These are phyloP conservation scores for Sebastes oblongus DNA, from an alignment of 2,797 vertebrate genomes.

Conservation along the genomic window DNA sequence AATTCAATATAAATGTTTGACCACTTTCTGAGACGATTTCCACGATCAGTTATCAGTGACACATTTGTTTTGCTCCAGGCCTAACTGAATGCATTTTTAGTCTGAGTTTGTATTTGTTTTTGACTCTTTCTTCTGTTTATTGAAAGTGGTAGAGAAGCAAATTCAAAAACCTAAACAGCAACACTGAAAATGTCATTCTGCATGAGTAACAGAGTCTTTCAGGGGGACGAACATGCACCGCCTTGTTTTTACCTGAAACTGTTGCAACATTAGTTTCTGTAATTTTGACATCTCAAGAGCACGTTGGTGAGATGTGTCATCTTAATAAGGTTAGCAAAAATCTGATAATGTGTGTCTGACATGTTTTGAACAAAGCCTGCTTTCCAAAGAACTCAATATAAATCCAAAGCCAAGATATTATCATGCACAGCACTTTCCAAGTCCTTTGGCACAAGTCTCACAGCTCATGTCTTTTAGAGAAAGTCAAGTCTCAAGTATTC, in stretches of 20 bases:
- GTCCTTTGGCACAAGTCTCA: background rate
- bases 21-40: background rate
- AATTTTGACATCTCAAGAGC: background rate
- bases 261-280: background rate
- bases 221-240: background rate
- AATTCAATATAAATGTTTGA: conserved; percentile 1
- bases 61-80: background rate
- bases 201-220: background rate
- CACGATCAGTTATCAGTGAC: background rate
- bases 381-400: background rate
- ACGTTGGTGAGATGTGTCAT: background rate
- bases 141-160: background rate
- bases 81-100: background rate
- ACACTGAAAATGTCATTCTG: background rate
- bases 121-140: background rate
- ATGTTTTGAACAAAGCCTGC: background rate
- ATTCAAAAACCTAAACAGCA: background rate
- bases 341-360: background rate
- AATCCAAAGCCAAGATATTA: background rate
- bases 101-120: background rate
- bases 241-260: conserved; percentile 12
- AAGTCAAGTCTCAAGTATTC: background rate
- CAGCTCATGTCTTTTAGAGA: background rate
- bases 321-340: background rate
- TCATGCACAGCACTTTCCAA: background rate